Conservation (phyloP, 2,888 invertebrate genomes). For the Augiades crinisus region DNA sequence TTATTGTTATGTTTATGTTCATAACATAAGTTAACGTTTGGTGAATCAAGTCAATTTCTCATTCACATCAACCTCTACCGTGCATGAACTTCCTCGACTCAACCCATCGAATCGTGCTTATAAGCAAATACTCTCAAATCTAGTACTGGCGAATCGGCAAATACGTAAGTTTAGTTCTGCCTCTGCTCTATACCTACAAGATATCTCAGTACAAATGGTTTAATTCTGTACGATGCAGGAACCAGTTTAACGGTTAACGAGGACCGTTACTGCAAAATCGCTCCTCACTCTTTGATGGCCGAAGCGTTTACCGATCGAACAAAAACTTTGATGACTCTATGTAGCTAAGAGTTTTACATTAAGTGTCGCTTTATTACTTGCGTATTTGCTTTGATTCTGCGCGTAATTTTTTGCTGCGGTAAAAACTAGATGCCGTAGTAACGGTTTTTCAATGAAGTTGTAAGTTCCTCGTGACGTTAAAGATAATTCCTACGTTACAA, state of each 20-base stretch:
- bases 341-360: conserved; percentile 6
- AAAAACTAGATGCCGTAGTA: conserved; percentile 1
- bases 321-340: conserved; percentile 24
- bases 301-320: conserved; percentile 28
- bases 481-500: not conserved
- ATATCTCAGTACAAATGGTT: conserved; percentile 49
- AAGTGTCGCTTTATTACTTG: conserved; percentile 1
- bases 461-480: not conserved
- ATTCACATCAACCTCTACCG: no score
- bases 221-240: conserved; percentile 41
- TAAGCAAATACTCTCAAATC: not conserved
- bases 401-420: conserved; percentile 2
- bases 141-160: conserved; percentile 29
- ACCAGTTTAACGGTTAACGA: conserved; percentile 65
- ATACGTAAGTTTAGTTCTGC: conserved; percentile 44
- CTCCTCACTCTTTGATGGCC: conserved; percentile 43
- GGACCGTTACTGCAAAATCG: conserved; percentile 66
- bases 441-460: not conserved
- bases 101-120: not conserved
- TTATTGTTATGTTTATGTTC: no score
- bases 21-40: no score
- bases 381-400: conserved; percentile 14
- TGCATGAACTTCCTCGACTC: not conserved
- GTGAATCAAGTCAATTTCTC: no score
- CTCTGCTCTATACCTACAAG: conserved; percentile 34